Base-by-base conservation (phyloP, 2,797 vertebrate species). In the Sebastes trivittatus region DNA sequence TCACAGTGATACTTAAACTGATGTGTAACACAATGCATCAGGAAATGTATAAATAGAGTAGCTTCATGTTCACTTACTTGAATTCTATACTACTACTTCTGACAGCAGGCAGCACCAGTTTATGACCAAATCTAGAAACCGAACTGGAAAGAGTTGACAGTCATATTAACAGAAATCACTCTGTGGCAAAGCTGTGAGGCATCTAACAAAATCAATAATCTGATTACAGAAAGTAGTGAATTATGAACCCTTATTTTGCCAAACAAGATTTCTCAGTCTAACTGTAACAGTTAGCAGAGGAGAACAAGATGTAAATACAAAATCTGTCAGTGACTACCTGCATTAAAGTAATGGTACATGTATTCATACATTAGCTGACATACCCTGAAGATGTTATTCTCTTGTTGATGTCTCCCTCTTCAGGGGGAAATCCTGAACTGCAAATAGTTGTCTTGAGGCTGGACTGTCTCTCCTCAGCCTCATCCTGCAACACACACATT, bases 111-210 rank as follows among this genome's bases (percentile, higher is more conserved):
- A 96, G 93, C 22, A 97, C 94, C 1, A 97, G 95, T 1, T 78
- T 93, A 84, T 98, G 97, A 75, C 97, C 97, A 92, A 97, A 94
- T 81, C 85, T 93, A 76, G 95, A 96, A 78, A 96, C 84, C 0
- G 90, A 82, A 62, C 97, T 98, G 92, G 4, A 60, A 64, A 78
- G 61, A 75, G 27, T 22, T 36, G 52, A 55, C 2, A 52, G 29
- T 78, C 6, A 70, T 42, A 42, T 70, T 29, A 74, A 69, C 13
- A 75, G 9, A 78, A 70, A 75, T 63, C 67, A 20, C 23, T 55
- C 16, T 62, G 1, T 6, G 5, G 74, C 5, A 64, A 23, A 68
- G 34, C 20, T 72, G 11, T 46, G 18, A 61, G 55, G 11, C 46
- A 72, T 49, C n/a, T 55, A 54, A 75, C 30, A 34, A 79, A 77